Conservation (phyloP, 2,113 vertebrate species). For the Heterotilapia buettikoferi region DNA sequence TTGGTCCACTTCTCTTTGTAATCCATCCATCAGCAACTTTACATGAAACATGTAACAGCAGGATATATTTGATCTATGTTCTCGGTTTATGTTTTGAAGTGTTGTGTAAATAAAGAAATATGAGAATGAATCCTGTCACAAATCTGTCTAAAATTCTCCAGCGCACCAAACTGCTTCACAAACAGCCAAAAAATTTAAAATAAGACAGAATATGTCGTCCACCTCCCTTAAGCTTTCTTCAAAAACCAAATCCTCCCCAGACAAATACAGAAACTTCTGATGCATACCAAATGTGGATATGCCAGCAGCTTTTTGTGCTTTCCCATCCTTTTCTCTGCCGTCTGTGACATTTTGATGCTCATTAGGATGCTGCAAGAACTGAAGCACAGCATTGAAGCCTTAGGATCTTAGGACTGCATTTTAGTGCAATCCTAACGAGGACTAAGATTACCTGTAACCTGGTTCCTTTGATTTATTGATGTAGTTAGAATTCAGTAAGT, state of each 20-base stretch:
- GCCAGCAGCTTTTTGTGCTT: conserved; percentile 5
- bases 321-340: neutral
- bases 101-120: neutral
- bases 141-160: neutral
- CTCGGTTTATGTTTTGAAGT: neutral
- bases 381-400: neutral
- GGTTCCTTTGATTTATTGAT: conserved; percentile 46
- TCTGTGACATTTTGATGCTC: conserved; percentile 49
- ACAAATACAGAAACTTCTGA: conserved; percentile 3
- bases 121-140: neutral
- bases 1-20: neutral
- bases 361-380: conserved; percentile 47
- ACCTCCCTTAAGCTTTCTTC: neutral
- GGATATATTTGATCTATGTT: neutral
- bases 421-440: conserved; percentile 1
- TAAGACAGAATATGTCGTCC: neutral
- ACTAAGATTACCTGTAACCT: conserved; percentile 31
- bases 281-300: conserved; percentile 38
- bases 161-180: neutral
- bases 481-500: conserved; percentile 41
- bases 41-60: neutral
- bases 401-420: neutral
- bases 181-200: neutral
- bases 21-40: neutral
- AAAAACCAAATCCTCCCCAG: conserved; percentile 13